Conservation (phyloP, 2,113 vertebrate genomes). For the Aix galericulata region DNA sequence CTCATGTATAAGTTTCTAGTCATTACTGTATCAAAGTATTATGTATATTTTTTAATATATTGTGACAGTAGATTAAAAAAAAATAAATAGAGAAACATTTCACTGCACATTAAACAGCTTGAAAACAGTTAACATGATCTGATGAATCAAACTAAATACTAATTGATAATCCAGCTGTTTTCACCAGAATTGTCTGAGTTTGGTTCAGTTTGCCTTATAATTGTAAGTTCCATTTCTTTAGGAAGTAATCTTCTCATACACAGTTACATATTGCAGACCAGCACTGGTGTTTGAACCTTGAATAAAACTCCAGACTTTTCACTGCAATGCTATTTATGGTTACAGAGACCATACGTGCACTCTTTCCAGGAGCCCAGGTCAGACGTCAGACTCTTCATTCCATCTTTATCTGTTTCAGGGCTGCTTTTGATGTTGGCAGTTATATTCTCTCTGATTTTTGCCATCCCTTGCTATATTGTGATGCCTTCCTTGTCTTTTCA, state of each 20-base stretch:
- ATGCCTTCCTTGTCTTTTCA: neutral
- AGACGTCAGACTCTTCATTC: neutral
- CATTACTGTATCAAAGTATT: neutral
- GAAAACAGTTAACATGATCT: fast-evolving
- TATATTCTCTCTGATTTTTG: neutral
- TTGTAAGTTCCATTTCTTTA: fast-evolving
- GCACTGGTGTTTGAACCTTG: neutral
- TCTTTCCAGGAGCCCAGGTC: neutral
- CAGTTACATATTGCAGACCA: neutral
- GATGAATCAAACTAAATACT: neutral
- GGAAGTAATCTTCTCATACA: neutral
- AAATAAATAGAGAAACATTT: too few species aligned
- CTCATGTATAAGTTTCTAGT: neutral
- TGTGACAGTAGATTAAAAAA: neutral
- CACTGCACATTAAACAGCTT: neutral
- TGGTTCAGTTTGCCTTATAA: neutral
- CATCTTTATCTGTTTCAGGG: neutral
- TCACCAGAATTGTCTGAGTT: neutral
- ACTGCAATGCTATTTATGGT: fast-evolving
- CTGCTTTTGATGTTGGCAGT: neutral
- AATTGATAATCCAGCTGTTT: neutral
- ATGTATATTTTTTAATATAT: neutral
- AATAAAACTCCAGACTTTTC: neutral
- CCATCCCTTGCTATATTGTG: neutral
- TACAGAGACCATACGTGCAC: neutral